phyloP scores from a whole-genome alignment of 2,113 vertebrate genomes.

The Eulemur rufifrons region DNA sequence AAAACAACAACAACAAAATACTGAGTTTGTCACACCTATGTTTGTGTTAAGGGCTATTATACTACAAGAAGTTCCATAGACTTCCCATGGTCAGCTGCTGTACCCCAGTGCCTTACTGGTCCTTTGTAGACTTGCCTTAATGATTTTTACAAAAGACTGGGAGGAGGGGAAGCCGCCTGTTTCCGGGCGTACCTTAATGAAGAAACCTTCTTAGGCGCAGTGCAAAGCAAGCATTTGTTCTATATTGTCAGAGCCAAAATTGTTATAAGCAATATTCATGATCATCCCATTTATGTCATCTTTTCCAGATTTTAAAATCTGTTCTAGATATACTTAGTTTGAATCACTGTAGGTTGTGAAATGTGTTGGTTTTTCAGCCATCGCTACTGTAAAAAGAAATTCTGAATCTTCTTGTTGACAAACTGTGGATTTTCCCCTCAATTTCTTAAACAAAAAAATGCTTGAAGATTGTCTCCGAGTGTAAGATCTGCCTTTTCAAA shows the following conservation, averaged over 20 bases:
- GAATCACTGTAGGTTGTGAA: constrained; percentile 77
- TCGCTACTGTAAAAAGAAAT: constrained; percentile 83
- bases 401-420: constrained; percentile 78
- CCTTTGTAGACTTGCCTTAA: constrained; percentile 69
- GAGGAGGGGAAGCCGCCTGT: not conserved
- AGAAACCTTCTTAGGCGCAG: not conserved
- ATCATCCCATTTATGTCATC: constrained; percentile 42
- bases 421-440: constrained; percentile 76
- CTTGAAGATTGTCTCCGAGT: constrained; percentile 79
- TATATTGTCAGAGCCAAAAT: constrained; percentile 20
- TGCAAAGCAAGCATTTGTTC: constrained; percentile 57
- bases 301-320: constrained; percentile 68
- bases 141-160: not conserved
- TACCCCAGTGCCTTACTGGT: constrained; percentile 18
- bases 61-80: not conserved
- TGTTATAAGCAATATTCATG: constrained; percentile 41
- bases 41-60: constrained; percentile 45
- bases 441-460: constrained; percentile 64
- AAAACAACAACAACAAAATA: constrained; percentile 24
- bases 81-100: constrained; percentile 15
- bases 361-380: constrained; percentile 76
- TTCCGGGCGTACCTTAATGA: constrained; percentile 42
- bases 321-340: constrained; percentile 62
- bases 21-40: constrained; percentile 46
- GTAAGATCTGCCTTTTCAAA: constrained; percentile 80